Evolutionary conservation across 2,888 invertebrate genomes (phyloP).

Genomic region (Calameuta pallipes): DNA sequence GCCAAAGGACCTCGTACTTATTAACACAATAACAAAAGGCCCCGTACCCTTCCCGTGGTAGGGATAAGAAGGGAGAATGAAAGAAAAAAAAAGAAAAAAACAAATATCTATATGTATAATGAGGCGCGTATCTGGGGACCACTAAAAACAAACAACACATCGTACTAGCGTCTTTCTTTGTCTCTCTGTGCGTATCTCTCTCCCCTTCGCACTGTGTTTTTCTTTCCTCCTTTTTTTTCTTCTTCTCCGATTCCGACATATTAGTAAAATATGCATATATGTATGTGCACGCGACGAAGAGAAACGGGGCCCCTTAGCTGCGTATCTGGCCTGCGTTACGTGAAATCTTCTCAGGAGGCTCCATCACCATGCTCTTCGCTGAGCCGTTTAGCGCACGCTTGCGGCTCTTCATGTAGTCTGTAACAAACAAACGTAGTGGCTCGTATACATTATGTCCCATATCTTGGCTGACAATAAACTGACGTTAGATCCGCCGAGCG

Average conservation of each 20-base stretch:
- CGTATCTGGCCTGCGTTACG: conserved; percentile 65
- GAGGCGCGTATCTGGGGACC: background rate
- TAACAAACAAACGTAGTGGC: conserved; percentile 54
- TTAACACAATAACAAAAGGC: conserved; percentile 17
- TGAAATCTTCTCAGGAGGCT: conserved; percentile 65
- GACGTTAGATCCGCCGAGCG: background rate
- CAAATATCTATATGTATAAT: conserved; percentile 7
- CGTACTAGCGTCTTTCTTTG: background rate
- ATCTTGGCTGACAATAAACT: background rate
- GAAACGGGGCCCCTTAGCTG: conserved; percentile 52
- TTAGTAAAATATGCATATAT: conserved; percentile 10
- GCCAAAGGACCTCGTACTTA: conserved; percentile 58
- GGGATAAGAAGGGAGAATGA: conserved; percentile 28
- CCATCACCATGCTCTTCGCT: conserved; percentile 66
- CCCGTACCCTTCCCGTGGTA: conserved; percentile 13
- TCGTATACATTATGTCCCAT: background rate
- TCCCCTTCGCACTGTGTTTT: background rate
- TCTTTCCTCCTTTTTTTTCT: background rate
- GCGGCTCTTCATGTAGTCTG: conserved; percentile 78
- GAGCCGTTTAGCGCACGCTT: conserved; percentile 70
- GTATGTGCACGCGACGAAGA: conserved; percentile 11
- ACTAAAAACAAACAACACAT: background rate
- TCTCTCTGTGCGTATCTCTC: background rate
- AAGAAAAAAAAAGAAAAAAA: conserved; percentile 30
- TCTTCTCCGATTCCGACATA: background rate